Base-by-base conservation (phyloP, 2,113 vertebrate species). In the Circaetus cinerascens region DNA sequence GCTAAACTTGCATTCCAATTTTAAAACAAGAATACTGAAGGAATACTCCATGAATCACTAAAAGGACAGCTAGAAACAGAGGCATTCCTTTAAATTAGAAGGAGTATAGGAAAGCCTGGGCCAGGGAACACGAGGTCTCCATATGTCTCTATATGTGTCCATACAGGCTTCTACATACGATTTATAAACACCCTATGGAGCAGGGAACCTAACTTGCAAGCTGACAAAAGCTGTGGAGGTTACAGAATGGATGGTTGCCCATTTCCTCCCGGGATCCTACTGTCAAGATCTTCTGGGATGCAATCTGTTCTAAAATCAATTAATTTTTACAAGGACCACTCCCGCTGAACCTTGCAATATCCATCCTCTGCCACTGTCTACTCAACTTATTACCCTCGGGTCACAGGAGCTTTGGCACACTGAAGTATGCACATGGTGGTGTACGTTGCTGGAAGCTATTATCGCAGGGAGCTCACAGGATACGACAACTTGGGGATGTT, bases 221-320 rank as follows among this genome's bases (percentile, higher is more conserved):
- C 85, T 95, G 96, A 98, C 96, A 97, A 95, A 95, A 95, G 60
- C 86, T 93, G 68, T 76, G 95, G 92, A 97, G 96, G 96, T 97
- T 98, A 95, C 2, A 2, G 94, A 95, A 97, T 97, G 83, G 95
- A 97, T 97, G 96, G 90, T 90, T 96, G 88, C 88, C 90, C 62
- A 71, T 95, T 97, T 96, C 95, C 96, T 96, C 93, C 67, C 81
- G 91, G 86, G 96, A 97, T 91, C 82, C 77, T 78, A 96, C 97
- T 97, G 95, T 93, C 95, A 95, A 92, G 90, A 93, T 93, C 95
- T 96, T 95, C 90, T 91, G 93, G 86, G 97, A 82, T 86, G 94
- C 75, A 94, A 95, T 97, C 96, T 76, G 74, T 97, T 80, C 86
- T 90, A 97, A 97, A 97, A 98, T 98, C 96, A 98, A 98, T 98